These are phyloP conservation scores for Dolichomitus sp. DNA, from an alignment of 2,888 invertebrate genomes.

Conservation along the genomic window DNA sequence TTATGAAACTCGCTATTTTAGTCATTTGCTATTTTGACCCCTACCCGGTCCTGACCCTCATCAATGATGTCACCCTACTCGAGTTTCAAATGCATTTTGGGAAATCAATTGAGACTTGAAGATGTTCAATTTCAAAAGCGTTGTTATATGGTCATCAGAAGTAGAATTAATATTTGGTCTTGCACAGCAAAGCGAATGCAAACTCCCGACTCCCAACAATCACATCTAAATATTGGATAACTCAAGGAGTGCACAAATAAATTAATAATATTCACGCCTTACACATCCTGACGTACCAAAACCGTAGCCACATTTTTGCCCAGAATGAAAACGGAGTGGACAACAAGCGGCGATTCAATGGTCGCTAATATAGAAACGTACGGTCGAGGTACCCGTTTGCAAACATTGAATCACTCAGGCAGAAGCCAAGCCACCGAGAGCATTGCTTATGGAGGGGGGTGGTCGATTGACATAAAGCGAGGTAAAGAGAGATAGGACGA, in stretches of 20 bases:
- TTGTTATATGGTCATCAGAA: too few species aligned
- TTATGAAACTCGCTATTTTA: too few species aligned
- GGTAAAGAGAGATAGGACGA: neutral
- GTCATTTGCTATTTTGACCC: too few species aligned
- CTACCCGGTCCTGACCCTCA: too few species aligned
- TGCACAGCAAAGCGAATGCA: too few species aligned
- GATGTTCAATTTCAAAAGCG: too few species aligned
- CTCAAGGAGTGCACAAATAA: neutral
- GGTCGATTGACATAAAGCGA: constrained; percentile 6
- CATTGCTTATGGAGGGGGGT: constrained; percentile 15
- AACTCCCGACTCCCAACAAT: too few species aligned
- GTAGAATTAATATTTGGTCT: too few species aligned
- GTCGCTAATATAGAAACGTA: constrained; percentile 9
- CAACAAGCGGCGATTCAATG: neutral
- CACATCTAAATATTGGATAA: too few species aligned
- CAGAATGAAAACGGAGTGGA: neutral
- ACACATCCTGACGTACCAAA: neutral
- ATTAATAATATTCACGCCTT: neutral
- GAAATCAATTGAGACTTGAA: too few species aligned
- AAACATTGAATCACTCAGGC: constrained; percentile 40
- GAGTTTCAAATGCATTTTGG: too few species aligned
- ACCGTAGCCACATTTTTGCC: neutral
- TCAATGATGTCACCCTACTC: too few species aligned
- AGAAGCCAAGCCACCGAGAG: neutral
- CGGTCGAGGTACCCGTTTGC: constrained; percentile 10